Evolutionary conservation across 2,888 invertebrate species (phyloP).

Genomic region (Apotomis turbidana): DNA sequence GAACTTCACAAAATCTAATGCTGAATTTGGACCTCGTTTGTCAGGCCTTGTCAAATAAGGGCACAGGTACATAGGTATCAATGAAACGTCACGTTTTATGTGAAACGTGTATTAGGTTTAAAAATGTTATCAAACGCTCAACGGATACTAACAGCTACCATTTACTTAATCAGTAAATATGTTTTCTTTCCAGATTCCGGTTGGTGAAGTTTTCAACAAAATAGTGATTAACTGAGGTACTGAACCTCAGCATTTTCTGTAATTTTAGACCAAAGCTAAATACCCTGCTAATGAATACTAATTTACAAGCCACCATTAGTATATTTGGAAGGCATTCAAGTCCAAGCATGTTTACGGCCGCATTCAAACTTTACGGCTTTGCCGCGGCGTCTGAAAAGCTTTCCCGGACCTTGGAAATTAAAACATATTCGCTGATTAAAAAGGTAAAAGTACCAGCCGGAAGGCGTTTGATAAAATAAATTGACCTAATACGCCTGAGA

Average conservation of each 20-base stretch:
- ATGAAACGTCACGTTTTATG: no score
- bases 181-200: no score
- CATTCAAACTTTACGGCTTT: conserved; percentile 4
- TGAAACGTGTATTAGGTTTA: no score
- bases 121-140: no score
- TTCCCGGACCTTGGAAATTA: not conserved
- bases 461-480: no score
- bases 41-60: no score
- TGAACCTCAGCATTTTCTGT: not conserved
- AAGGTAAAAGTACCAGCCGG: not conserved
- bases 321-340: conserved; percentile 15
- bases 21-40: no score
- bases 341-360: not conserved
- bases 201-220: not conserved
- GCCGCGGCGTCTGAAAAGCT: conserved; percentile 1
- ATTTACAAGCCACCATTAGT: not conserved
- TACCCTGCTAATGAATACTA: not conserved
- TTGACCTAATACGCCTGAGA: no score
- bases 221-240: not conserved
- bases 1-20: no score
- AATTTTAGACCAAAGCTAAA: not conserved
- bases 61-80: no score
- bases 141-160: no score
- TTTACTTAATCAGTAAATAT: no score
- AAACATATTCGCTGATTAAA: not conserved